Percentiles rank a stretch among this genome's conserved stretches.
Evolutionary conservation across 1,140 invertebrate genomes (phyloP).

Genomic region (Brachionus koreanus): DNA sequence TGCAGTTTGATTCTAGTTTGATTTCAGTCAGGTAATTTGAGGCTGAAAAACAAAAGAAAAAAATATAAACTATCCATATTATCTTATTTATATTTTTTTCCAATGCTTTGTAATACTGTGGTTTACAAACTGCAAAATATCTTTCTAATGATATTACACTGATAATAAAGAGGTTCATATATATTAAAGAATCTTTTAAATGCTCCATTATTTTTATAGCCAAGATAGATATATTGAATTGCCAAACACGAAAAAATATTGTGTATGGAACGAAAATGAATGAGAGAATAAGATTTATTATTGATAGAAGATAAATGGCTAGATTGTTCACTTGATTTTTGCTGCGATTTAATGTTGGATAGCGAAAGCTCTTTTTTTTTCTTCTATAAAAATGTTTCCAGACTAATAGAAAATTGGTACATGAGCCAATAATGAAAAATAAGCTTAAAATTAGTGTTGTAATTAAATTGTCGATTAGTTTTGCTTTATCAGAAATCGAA

Average conservation of each 20-base stretch:
- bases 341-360: background rate
- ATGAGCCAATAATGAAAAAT: slow-evolving; percentile 16
- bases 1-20: background rate
- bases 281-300: background rate
- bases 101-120: slow-evolving; percentile 1
- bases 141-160: slow-evolving; percentile 32
- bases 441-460: background rate
- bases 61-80: background rate
- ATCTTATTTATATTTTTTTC: slow-evolving; percentile 26
- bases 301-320: background rate
- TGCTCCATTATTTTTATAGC: slow-evolving; percentile 16
- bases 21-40: slow-evolving; percentile 15
- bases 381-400: background rate
- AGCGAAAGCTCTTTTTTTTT: background rate
- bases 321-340: slow-evolving; percentile 19
- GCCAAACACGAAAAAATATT: slow-evolving; percentile 23
- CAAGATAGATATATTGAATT: background rate
- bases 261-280: slow-evolving; percentile 1
- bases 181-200: slow-evolving; percentile 35
- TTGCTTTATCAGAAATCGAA: background rate
- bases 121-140: slow-evolving; percentile 41
- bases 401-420: background rate
- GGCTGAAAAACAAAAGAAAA: background rate
- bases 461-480: background rate
- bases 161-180: slow-evolving; percentile 22